These are phyloP conservation scores for Danio jaintianensis DNA, from an alignment of 2,797 vertebrate genomes.

Conservation along the genomic window DNA sequence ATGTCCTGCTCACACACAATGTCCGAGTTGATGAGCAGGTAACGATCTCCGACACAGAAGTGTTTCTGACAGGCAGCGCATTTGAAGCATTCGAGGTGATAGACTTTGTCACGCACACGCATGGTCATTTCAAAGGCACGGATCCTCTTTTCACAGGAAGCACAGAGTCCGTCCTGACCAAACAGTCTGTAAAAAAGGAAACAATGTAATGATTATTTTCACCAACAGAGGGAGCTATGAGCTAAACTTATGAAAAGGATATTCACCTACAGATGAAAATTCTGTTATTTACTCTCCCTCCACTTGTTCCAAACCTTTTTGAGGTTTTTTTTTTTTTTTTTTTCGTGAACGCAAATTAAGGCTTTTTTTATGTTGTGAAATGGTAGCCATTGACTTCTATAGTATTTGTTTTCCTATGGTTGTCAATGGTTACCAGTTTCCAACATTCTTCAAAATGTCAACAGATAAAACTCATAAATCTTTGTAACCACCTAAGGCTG, in stretches of 20 bases:
- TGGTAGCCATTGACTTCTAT: too few relatives aligned
- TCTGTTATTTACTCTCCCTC: too few relatives aligned
- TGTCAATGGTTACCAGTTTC: too few relatives aligned
- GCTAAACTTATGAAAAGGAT: neutral
- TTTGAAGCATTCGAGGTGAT: constrained; percentile 99
- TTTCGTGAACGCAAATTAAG: too few relatives aligned
- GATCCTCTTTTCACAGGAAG: constrained; percentile 97
- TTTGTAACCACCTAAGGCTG: too few relatives aligned
- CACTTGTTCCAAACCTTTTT: too few relatives aligned
- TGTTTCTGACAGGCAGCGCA: constrained; percentile 99
- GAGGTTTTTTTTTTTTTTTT: too few relatives aligned
- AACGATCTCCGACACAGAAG: constrained; percentile 98
- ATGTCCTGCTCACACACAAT: constrained; percentile 99
- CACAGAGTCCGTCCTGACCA: constrained; percentile 95
- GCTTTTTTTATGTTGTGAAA: too few relatives aligned
- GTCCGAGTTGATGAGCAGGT: constrained; percentile 98
- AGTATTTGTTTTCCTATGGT: too few relatives aligned
- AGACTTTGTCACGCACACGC: constrained; percentile 98
- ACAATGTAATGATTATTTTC: neutral
- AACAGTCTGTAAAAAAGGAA: constrained; percentile 84
- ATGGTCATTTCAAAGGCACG: constrained; percentile 99
- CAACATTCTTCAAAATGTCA: too few relatives aligned
- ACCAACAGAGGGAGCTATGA: neutral
- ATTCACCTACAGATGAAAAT: too few relatives aligned
- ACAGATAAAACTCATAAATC: too few relatives aligned